phyloP scores from a whole-genome alignment of 2,113 vertebrate species.

The Hippopotamus amphibius region DNA sequence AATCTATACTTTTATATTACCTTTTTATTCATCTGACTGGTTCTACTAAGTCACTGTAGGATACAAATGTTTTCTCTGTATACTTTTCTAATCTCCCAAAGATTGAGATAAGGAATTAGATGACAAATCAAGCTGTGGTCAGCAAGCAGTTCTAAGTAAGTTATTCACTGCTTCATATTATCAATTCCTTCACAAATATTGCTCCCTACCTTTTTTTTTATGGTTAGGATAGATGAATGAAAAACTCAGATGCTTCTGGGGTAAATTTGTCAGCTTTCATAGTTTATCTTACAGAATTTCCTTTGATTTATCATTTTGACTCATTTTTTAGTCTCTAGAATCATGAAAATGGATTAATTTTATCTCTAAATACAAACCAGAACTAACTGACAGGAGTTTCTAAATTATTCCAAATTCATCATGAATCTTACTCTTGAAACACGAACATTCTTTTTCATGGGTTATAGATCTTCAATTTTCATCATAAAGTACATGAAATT shows the following conservation, averaged over 20 bases:
- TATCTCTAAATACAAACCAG: conserved; percentile 80
- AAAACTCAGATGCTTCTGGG: conserved; percentile 13
- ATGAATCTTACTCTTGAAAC: conserved; percentile 73
- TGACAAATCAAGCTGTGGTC: not conserved
- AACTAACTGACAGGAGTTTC: conserved; percentile 83
- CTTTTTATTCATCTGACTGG: not conserved
- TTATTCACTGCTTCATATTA: not conserved
- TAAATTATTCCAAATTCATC: conserved; percentile 75
- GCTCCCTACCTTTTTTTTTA: not conserved
- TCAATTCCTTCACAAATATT: not conserved
- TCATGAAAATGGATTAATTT: conserved; percentile 67
- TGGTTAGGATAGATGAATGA: not conserved
- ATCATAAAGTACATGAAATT: conserved; percentile 49
- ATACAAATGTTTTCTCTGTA: not conserved
- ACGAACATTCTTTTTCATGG: conserved; percentile 71
- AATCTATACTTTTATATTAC: not conserved
- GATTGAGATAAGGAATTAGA: not conserved
- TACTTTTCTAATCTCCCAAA: not conserved
- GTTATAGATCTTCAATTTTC: conserved; percentile 57
- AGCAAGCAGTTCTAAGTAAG: not conserved
- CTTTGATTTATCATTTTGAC: conserved; percentile 48
- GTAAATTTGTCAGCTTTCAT: conserved; percentile 17
- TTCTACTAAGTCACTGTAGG: not conserved
- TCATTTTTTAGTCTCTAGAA: conserved; percentile 52
- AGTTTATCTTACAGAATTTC: conserved; percentile 50